A percentile compares a stretch with the other conserved stretches of the same genome.
These are phyloP conservation scores for Lates japonicus DNA, from an alignment of 2,797 vertebrate genomes.

Conservation along the genomic window DNA sequence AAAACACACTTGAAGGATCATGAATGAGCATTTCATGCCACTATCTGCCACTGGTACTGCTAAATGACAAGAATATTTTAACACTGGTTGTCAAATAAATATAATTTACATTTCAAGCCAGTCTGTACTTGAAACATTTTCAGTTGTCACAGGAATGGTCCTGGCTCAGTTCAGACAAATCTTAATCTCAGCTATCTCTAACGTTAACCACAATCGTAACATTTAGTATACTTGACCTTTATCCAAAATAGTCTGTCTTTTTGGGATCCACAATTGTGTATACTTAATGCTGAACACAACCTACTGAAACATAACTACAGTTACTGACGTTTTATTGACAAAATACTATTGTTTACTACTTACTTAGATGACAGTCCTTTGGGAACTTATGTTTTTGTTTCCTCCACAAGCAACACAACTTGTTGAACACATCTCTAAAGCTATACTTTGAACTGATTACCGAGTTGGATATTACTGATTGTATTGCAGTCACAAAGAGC, in stretches of 20 bases:
- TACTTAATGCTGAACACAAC: neutral
- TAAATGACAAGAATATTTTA: conserved; percentile 31
- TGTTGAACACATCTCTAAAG: neutral
- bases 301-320: neutral
- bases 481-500: conserved; percentile 16
- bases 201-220: neutral
- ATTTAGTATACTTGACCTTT: neutral
- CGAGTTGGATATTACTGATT: neutral
- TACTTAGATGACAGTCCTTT: neutral
- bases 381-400: neutral
- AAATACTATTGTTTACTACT: neutral
- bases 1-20: conserved; percentile 4
- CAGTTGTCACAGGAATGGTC: neutral
- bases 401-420: neutral
- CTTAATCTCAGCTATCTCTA: neutral
- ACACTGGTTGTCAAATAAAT: conserved; percentile 2
- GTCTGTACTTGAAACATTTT: conserved; percentile 7
- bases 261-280: neutral
- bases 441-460: conserved; percentile 16
- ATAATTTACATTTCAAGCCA: conserved; percentile 15
- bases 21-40: conserved; percentile 33
- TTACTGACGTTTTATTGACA: neutral
- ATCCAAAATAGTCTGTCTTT: neutral
- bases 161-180: neutral
- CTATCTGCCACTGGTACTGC: conserved; percentile 5